Base-by-base conservation (phyloP, 53 echinoderm and acorn worm species). In the Zoroaster sp. region DNA sequence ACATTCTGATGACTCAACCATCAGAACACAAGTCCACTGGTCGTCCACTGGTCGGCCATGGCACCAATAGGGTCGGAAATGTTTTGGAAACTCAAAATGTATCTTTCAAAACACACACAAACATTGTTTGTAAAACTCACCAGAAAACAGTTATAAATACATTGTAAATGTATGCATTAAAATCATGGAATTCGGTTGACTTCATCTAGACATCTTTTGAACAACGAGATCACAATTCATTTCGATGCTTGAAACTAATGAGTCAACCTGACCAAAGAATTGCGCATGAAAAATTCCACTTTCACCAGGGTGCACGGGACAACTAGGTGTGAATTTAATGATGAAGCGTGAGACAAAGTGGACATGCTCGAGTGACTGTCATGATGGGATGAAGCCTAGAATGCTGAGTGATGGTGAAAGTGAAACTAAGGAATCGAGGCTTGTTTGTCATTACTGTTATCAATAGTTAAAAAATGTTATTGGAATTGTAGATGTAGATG, bases 271-370 rank as follows among this genome's bases (percentile, higher is more conserved):
- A 28, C 23, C 63, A 21, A 59, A 59, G 63, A 28, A 25, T 25
- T 59, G 28, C 63, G 23, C 23, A 40, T 23, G 23, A 21, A 41
- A 40, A 40, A 37, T 74, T 37, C 40, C 0, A 21, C 74, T 39
- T n/a, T 74, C 74, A 74, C 40, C 74, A 21, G 21, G 23, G 39
- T 40, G 31, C 74, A 41, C 40, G 10, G 40, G 42, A 18, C 42
- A 81, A 81, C 40, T 43, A 81, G 81, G 81, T 81, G 81, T 81
- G 81, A 81, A 67, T 66, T 81, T 81, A 66, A 81, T 81, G 81
- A 81, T 81, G 81, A 81, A 67, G 81, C 81, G 81, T 67, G 42
- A 81, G 66, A 81, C 81, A 66, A 81, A 81, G 32, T 81, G 23
- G 81, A 44, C 81, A 81, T 66, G 81, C 81, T 81, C 81, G 5